Percentiles rank a stretch among this genome's conserved stretches.
Evolutionary conservation across 2,797 vertebrate species (phyloP).

Genomic region (Pempheris klunzingeri): DNA sequence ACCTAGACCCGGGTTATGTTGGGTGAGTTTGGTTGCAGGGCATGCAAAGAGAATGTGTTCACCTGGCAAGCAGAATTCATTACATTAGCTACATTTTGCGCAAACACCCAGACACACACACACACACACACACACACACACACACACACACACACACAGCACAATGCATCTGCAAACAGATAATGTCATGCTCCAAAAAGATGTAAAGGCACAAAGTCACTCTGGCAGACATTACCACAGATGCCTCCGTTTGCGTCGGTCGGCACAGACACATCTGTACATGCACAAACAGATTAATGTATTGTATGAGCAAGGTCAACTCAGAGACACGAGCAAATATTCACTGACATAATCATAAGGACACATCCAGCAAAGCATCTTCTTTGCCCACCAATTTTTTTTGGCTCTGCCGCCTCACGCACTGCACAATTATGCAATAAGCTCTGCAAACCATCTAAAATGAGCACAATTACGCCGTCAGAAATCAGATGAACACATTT

Average conservation of each 20-base stretch:
- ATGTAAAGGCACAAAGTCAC: conserved; percentile 58
- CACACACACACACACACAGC: conserved; percentile 14
- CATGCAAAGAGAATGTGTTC: conserved; percentile 26
- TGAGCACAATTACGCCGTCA: conserved; percentile 19
- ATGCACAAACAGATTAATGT: conserved; percentile 54
- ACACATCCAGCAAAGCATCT: conserved; percentile 45
- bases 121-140: conserved; percentile 23
- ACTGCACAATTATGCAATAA: conserved; percentile 22
- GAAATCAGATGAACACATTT: conserved; percentile 34
- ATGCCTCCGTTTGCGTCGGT: conserved; percentile 51
- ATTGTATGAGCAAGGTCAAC: conserved; percentile 43
- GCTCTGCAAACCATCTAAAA: conserved; percentile 36
- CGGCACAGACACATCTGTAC: conserved; percentile 50
- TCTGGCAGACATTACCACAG: conserved; percentile 61
- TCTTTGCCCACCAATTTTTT: conserved; percentile 36
- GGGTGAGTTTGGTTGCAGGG: conserved; percentile 6
- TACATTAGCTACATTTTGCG: conserved; percentile 22
- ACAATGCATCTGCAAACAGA: conserved; percentile 39
- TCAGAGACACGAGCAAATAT: conserved; percentile 47
- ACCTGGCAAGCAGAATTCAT: conserved; percentile 34
- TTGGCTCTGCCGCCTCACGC: conserved; percentile 24
- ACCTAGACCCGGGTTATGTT: conserved; percentile 8
- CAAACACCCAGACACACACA: conserved; percentile 36
- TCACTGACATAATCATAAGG: conserved; percentile 53
- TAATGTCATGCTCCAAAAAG: conserved; percentile 56